Percentiles rank a stretch among this genome's conserved stretches.
Evolutionary conservation across 2,888 invertebrate species (phyloP).

Genomic region (Stomorhina lunata): DNA sequence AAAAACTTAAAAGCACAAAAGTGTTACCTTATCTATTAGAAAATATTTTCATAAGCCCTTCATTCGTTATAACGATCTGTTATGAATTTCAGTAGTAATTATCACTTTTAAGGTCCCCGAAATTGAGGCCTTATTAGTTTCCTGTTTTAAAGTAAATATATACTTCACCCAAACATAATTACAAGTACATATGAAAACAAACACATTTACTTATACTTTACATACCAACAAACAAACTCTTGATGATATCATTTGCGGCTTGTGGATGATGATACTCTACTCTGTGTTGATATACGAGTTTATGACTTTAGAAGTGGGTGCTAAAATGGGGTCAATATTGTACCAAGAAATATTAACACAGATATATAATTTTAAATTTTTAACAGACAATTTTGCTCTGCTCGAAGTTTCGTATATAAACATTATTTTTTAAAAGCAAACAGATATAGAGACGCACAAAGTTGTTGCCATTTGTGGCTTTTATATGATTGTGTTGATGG

Average conservation of each 20-base stretch:
- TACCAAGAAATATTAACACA: constrained; percentile 7
- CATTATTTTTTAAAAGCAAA: constrained; percentile 13
- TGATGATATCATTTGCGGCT: neutral
- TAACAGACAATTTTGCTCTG: neutral
- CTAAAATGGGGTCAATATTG: constrained; percentile 28
- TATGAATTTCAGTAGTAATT: no score
- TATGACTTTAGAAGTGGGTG: neutral
- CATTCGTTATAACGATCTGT: no score
- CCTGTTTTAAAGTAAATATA: no score
- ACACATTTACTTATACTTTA: neutral
- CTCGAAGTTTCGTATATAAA: constrained; percentile 7
- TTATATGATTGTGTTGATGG: constrained; percentile 53
- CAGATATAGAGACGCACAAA: neutral
- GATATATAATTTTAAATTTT: constrained; percentile 12
- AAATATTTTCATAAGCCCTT: no score
- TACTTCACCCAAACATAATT: neutral
- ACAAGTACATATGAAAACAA: neutral
- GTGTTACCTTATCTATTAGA: no score
- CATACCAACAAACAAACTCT: constrained; percentile 5
- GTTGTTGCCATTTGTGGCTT: constrained; percentile 43
- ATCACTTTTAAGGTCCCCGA: no score
- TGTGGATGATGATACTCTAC: constrained; percentile 3
- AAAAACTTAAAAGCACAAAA: neutral
- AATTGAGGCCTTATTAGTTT: no score
- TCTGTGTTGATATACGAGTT: no score